Evolutionary conservation across 2,888 invertebrate genomes (phyloP).

Genomic region (Panzeria rudis): DNA sequence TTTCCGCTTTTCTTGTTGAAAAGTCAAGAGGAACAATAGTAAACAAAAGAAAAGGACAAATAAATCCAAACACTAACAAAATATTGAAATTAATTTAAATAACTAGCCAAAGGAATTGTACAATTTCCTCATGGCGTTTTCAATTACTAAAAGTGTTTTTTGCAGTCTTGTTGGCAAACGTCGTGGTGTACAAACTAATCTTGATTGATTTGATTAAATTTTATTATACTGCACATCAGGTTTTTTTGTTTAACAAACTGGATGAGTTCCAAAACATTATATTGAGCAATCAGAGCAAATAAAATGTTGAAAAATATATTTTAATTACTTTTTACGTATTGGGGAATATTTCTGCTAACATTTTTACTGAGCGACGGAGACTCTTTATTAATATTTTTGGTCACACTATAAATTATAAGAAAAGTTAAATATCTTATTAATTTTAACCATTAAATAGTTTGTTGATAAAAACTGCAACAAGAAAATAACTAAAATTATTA

Average conservation of each 20-base stretch:
- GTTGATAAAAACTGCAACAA: no score
- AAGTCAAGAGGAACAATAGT: not conserved
- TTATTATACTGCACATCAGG: not conserved
- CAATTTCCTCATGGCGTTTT: not conserved
- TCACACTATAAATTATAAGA: no score
- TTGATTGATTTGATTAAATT: not conserved
- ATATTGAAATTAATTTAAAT: constrained; percentile 5
- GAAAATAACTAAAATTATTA: no score
- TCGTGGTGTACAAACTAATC: not conserved
- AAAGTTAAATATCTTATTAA: no score
- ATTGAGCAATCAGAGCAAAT: no score
- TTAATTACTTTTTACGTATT: no score
- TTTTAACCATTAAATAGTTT: no score
- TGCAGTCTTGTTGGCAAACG: not conserved
- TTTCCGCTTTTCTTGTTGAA: not conserved
- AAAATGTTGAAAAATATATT: no score
- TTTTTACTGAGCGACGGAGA: no score
- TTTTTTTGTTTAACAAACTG: not conserved
- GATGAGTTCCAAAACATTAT: no score
- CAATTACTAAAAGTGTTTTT: not conserved
- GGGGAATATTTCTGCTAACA: no score
- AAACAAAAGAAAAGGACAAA: not conserved
- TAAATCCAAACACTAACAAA: not conserved
- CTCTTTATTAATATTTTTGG: no score
- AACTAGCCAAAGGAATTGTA: not conserved